phyloP scores from a whole-genome alignment of 2,888 invertebrate species.

The Laspeyria flexula region DNA sequence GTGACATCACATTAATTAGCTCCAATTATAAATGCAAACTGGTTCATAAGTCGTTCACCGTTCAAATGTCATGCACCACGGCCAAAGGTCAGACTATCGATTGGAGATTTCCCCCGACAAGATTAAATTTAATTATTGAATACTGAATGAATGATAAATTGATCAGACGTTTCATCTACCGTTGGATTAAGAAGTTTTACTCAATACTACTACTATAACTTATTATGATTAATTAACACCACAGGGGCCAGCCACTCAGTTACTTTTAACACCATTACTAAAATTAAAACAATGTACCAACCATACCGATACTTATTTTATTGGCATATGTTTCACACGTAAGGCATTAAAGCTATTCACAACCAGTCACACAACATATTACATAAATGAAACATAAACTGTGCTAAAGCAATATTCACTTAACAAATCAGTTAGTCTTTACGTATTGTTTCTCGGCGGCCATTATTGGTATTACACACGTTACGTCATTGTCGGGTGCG shows the following conservation, averaged over 20 bases:
- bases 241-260: no score
- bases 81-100: slow-evolving; percentile 32
- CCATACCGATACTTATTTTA: no score
- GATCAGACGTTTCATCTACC: neutral
- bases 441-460: slow-evolving; percentile 31
- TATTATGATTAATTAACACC: no score
- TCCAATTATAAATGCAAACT: neutral
- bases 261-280: no score
- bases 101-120: slow-evolving; percentile 15
- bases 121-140: neutral
- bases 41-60: neutral
- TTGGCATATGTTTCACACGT: neutral
- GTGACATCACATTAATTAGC: neutral
- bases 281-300: no score
- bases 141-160: neutral
- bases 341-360: no score
- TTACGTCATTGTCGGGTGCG: slow-evolving; percentile 33
- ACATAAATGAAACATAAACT: slow-evolving; percentile 7
- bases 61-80: slow-evolving; percentile 30
- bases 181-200: no score
- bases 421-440: slow-evolving; percentile 31
- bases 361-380: no score
- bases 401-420: slow-evolving; percentile 17
- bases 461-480: slow-evolving; percentile 10
- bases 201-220: no score